Evolutionary conservation across 2,888 invertebrate genomes (phyloP).

Genomic region (Epinotia demarniana): DNA sequence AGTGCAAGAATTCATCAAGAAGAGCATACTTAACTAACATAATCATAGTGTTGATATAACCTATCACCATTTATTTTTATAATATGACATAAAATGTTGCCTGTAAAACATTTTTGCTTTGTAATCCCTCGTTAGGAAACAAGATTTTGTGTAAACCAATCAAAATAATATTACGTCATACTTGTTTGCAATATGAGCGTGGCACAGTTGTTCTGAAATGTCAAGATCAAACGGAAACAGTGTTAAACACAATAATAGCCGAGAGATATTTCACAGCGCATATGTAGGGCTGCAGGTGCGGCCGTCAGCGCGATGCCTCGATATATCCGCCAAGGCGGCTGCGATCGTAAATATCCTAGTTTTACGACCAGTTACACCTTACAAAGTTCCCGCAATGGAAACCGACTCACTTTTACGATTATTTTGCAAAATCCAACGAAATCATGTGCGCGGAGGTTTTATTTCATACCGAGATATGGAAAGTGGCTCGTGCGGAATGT

Average conservation of each 20-base stretch:
- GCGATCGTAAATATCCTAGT: constrained; percentile 47
- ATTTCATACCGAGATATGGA: constrained; percentile 43
- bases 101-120: too few relatives aligned
- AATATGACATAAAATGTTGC: too few relatives aligned
- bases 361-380: constrained; percentile 45
- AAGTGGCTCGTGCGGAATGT: constrained; percentile 30
- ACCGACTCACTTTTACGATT: constrained; percentile 47
- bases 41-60: too few relatives aligned
- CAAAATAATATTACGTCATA: background rate
- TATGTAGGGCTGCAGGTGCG: constrained; percentile 40
- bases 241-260: constrained; percentile 31
- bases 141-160: background rate
- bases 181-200: background rate
- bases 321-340: constrained; percentile 43
- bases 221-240: background rate
- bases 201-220: background rate
- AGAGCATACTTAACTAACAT: too few relatives aligned
- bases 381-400: constrained; percentile 47
- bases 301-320: constrained; percentile 32
- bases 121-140: too few relatives aligned
- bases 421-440: constrained; percentile 44
- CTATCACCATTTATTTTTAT: too few relatives aligned
- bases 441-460: constrained; percentile 42
- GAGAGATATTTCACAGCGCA: constrained; percentile 27
- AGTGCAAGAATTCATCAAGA: too few relatives aligned